Evolutionary conservation across 53 echinoderm and acorn worm genomes (phyloP), one percentile per base, ranked within the genome.

Genomic region (Zoroaster sp.): DNA sequence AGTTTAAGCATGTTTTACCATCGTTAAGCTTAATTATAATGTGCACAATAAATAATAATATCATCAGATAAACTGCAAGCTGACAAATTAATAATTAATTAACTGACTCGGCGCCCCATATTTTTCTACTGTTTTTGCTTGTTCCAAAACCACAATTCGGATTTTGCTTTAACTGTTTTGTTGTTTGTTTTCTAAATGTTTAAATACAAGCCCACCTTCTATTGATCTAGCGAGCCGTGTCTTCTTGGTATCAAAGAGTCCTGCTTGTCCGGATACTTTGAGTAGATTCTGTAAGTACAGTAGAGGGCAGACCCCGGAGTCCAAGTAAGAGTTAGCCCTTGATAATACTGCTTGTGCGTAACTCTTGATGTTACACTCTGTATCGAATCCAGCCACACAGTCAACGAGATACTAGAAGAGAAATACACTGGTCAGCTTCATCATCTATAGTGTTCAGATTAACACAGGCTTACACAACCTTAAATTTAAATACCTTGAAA

Each of bases 381-480:
- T 66, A 32, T 81, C 81, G 3, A 65, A 81, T 8, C 81, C 81
- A 17, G 67, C 66, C 17, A 81, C 81, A 37, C 81, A 81, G 68
- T 81, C 81, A 30, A 81, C 67, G 2, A 81, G 66, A 31, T 67
- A 81, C 81, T 81, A 12, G 28, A 67, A 67, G 4, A 25, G 23
- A 15, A 67, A 79, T 18, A 34, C 28, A 36, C 18, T 31, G 18
- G n/a, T n/a, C n/a, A n/a, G n/a, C n/a, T n/a, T n/a, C n/a, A n/a
- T n/a, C n/a, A n/a, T n/a, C n/a, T n/a, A n/a, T n/a, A n/a, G n/a
- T n/a, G n/a, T n/a, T n/a, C n/a, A n/a, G n/a, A n/a, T n/a, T n/a
- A n/a, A n/a, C n/a, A n/a, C n/a, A n/a, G n/a, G n/a, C n/a, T n/a
- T n/a, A n/a, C n/a, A n/a, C n/a, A n/a, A n/a, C n/a, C n/a, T n/a